Percentiles rank a stretch among this genome's conserved stretches.
Evolutionary conservation across 2,797 vertebrate species (phyloP).

Genomic region (Gallinago stenura): DNA sequence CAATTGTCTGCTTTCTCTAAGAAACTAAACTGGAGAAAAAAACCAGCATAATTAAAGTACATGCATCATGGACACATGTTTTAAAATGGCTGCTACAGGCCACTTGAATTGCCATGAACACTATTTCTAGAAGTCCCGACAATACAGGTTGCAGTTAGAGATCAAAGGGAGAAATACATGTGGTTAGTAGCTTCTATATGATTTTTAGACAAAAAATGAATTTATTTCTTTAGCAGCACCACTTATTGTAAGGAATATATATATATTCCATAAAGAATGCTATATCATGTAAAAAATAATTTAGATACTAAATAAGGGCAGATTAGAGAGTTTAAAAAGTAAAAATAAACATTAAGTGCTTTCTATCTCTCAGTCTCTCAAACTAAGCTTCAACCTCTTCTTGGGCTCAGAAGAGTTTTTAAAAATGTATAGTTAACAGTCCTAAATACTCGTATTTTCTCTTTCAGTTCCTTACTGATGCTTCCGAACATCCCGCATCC

Average conservation of each 20-base stretch:
- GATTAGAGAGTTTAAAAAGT: not conserved
- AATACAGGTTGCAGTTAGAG: not conserved
- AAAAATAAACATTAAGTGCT: not conserved
- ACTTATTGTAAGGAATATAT: not conserved
- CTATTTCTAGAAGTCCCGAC: not conserved
- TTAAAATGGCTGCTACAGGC: not conserved
- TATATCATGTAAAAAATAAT: not conserved
- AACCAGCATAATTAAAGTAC: not conserved
- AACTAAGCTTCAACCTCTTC: not conserved
- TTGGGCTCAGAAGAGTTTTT: not conserved
- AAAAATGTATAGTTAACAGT: not conserved
- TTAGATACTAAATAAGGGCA: not conserved
- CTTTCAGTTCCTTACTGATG: slow-evolving; percentile 75
- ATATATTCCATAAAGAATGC: not conserved
- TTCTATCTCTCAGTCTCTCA: not conserved
- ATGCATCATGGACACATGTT: not conserved
- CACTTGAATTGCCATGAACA: not conserved
- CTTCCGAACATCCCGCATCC: slow-evolving; percentile 79
- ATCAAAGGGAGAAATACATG: not conserved
- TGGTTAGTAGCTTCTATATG: not conserved
- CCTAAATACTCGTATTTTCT: not conserved
- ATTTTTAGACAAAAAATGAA: not conserved
- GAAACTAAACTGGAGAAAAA: not conserved
- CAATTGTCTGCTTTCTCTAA: not conserved
- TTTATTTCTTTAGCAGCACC: not conserved